Base-by-base conservation (phyloP, 2,888 invertebrate species). In the Leptura quadrifasciata region DNA sequence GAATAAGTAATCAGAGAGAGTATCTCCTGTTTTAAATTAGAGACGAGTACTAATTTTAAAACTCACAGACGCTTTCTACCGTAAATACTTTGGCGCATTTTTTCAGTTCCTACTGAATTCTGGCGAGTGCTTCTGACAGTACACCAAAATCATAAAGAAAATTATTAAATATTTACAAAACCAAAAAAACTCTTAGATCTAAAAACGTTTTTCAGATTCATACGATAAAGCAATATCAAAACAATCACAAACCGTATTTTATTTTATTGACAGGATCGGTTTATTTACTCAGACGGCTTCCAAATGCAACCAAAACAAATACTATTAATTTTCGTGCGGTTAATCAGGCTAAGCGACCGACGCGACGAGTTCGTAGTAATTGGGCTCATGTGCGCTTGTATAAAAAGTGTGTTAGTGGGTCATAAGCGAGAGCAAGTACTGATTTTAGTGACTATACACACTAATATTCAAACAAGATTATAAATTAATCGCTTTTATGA, bases 381-480 rank as follows among this genome's bases (percentile, higher is more conserved):
- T 35, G 21, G 63, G 39, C 39, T 39, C 17, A 63, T 39, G 39
- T 63, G 39, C 39, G 63, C 39, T 63, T 39, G 39, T 10, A 39
- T 39, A 63, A 63, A 69, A 69, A 69, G 69, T 60, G 58, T 69
- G 69, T 58, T 58, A 69, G 55, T 58, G 35, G 69, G 69, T 69
- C 58, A 69, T 35, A 39, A 69, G 35, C 39, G 58, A 69, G 58
- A 69, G 69, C 35, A 69, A 63, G 35, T 35, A 18, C 63, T 21
- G 35, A 63, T 39, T 63, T 47, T 31, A 31, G 27, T 31, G 5
- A 31, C 27, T 31, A 8, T n/a, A 47, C 5, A n/a, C 35, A 9
- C 10, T 39, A 39, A 39, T 39, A 10, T 39, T 39, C 35, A 5
- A 15, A 47, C 17, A n/a, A 47, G 5, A 47, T 15, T 47, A 47